Evolutionary conservation across 2,113 vertebrate genomes (phyloP).

Genomic region (Procavia capensis): DNA sequence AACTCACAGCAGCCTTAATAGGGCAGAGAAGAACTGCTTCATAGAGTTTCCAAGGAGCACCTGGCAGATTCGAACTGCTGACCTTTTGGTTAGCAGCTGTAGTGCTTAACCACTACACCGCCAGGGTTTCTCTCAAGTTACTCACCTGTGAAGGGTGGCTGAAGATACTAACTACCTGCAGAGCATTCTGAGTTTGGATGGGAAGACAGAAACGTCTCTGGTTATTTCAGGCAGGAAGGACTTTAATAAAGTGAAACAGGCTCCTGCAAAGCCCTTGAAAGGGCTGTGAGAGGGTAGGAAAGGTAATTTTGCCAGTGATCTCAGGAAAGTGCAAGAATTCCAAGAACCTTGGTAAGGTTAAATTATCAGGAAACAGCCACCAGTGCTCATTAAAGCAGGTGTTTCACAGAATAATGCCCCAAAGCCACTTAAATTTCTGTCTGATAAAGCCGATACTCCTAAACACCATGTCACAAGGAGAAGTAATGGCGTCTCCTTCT

Average conservation of each 20-base stretch:
- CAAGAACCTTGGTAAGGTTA: slow-evolving; percentile 2
- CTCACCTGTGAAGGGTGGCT: not conserved
- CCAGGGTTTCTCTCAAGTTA: no score
- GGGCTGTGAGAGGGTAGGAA: not conserved
- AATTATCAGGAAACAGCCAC: not conserved
- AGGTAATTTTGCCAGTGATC: not conserved
- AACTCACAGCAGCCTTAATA: no score
- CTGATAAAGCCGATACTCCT: not conserved
- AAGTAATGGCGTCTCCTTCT: not conserved
- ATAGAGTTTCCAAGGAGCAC: no score
- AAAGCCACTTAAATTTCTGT: not conserved
- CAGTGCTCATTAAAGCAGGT: not conserved
- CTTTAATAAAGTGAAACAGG: slow-evolving; percentile 8
- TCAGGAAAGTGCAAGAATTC: not conserved
- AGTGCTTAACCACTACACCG: no score
- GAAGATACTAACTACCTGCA: not conserved
- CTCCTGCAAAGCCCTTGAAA: not conserved
- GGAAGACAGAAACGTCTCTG: not conserved
- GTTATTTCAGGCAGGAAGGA: not conserved
- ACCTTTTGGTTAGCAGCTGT: no score
- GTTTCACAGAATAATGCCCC: not conserved
- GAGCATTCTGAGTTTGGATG: not conserved
- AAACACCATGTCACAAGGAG: not conserved
- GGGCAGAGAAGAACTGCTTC: no score
- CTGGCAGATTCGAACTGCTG: no score